phyloP scores from a whole-genome alignment of 2,113 vertebrate species.

The Rhynchopsitta pachyrhyncha region DNA sequence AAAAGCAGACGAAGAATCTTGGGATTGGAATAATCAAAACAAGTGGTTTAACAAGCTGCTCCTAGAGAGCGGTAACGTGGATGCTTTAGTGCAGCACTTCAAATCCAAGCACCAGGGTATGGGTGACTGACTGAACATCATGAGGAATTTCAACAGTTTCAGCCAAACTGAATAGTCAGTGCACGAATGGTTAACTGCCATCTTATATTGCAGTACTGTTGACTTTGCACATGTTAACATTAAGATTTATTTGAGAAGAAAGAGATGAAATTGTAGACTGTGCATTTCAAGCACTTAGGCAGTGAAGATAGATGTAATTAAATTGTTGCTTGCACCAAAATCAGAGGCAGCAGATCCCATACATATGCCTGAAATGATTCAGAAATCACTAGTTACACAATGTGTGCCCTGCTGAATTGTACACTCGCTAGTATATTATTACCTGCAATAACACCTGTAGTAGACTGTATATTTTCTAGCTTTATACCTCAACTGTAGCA shows the following conservation, averaged over 20 bases:
- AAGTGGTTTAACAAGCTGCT: not conserved
- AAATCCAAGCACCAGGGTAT: not conserved
- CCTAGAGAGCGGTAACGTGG: fast-evolving
- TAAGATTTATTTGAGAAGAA: not conserved
- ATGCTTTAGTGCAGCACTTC: not conserved
- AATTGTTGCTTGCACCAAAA: not conserved
- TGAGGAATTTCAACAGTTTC: not conserved
- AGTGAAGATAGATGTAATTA: not conserved
- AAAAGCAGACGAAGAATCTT: not conserved
- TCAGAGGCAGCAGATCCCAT: not conserved
- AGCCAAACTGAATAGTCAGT: not conserved
- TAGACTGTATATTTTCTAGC: not conserved
- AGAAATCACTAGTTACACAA: not conserved
- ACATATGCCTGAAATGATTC: not conserved
- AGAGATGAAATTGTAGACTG: not conserved
- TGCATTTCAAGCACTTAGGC: not conserved
- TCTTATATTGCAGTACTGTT: not conserved
- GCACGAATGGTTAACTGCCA: not conserved
- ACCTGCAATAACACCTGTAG: not conserved
- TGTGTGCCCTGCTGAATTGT: not conserved
- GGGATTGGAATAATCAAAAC: not conserved
- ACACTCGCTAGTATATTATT: not conserved
- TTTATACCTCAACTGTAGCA: not conserved
- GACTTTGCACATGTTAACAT: not conserved
- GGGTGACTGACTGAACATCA: not conserved